Base-by-base conservation (phyloP, 2,888 invertebrate species). In the Ornithoptera alexandrae region DNA sequence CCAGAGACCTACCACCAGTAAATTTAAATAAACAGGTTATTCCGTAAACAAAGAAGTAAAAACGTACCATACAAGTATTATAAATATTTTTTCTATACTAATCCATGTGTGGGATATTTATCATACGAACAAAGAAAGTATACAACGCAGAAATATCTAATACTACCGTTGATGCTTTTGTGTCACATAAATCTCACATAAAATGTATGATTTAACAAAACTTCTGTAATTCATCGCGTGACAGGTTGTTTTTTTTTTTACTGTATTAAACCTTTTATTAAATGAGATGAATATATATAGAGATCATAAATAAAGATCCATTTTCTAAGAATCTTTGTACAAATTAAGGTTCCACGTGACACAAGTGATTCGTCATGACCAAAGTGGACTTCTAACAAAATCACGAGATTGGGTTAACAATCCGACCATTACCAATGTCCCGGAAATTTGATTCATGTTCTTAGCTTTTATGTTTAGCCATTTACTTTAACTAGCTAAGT, bases 381-480 rank as follows among this genome's bases (percentile, higher is more conserved):
- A 57, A 69, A 58, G 50, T 1, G 30, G 62, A 62, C 22, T 36
- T 50, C 65, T 57, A 62, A 61, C 61, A 60, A 46, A 65, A 39
- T 69, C 62, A 65, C 62, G 36, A 63, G 61, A 69, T 65, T 57
- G 20, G 62, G 56, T 65, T 69, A 65, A 65, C 62, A 62, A 66
- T 66, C 50, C 57, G 58, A 65, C 57, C 62, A 70, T 62, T 66
- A 61, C 24, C 62, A 57, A 30, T 24, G 66, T 50, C 46, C 62
- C 66, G 69, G 62, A 66, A 53, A 66, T 66, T 59, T 62, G 66
- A 70, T 59, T 66, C 66, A 59, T 53, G 58, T 63, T 62, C 50
- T 59, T 58, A 59, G 62, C 66, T 70, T 64, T 70, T 53, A 70
- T 70, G 58, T 65, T 57, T 39, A 66, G 58, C 46, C 69, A 58